A percentile compares a stretch with the other conserved stretches of the same genome.
Conservation (phyloP, 2,797 vertebrate species). For the Selene dorsalis region DNA sequence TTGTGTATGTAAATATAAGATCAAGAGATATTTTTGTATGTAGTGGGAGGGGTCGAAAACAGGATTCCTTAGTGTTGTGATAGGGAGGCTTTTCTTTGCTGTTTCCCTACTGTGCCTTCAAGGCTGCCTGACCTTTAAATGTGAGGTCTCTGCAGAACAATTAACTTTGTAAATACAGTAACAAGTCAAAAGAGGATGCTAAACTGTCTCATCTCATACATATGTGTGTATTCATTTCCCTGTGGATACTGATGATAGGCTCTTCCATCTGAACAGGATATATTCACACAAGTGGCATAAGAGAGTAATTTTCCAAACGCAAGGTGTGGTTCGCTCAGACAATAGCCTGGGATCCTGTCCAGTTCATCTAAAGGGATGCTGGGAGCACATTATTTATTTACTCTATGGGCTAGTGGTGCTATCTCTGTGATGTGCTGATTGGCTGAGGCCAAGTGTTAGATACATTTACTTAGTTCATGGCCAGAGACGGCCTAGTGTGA, state of each 20-base stretch:
- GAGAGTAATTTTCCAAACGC: conserved; percentile 8
- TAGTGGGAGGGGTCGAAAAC: background rate
- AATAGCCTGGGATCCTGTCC: conserved; percentile 61
- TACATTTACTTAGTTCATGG: conserved; percentile 8
- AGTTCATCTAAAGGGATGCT: conserved; percentile 32
- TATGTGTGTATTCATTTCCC: background rate
- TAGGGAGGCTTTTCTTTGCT: background rate
- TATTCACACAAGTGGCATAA: conserved; percentile 7
- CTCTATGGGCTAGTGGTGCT: background rate
- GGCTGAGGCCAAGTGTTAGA: conserved; percentile 24
- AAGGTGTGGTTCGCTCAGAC: conserved; percentile 52
- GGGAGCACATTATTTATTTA: conserved; percentile 67
- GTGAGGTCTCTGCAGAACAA: conserved; percentile 14
- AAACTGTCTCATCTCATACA: conserved; percentile 6
- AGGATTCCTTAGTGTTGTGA: background rate
- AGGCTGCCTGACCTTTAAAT: conserved; percentile 25
- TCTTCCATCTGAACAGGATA: conserved; percentile 46
- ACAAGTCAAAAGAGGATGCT: conserved; percentile 34
- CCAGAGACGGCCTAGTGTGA: conserved; percentile 13
- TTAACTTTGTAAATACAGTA: conserved; percentile 25
- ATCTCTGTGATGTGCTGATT: conserved; percentile 21
- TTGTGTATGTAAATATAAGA: background rate
- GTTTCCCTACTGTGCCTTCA: background rate
- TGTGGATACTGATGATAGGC: conserved; percentile 4
- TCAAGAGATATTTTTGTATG: background rate